phyloP scores from a whole-genome alignment of 1,140 invertebrate species.

The Apis mellifera region Amel_HAv3.1 CM009937.2:8626501-8627000 shows the following conservation, averaged over 20 bases:
- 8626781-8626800: slow-evolving; percentile 64
- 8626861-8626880: slow-evolving; percentile 77
- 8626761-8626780: slow-evolving; percentile 26
- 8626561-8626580: background rate
- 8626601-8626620: background rate
- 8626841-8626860: slow-evolving; percentile 77
- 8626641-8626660: too few species aligned
- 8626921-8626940: slow-evolving; percentile 72
- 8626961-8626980: slow-evolving; percentile 51
- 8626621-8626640: too few species aligned
- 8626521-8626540: background rate
- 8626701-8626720: too few species aligned
- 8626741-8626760: too few species aligned
- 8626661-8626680: too few species aligned
- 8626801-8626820: slow-evolving; percentile 73
- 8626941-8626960: slow-evolving; percentile 71
- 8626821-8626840: slow-evolving; percentile 65
- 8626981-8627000: slow-evolving; percentile 56
- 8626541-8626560: background rate
- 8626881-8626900: slow-evolving; percentile 74
- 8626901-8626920: slow-evolving; percentile 69
- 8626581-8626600: background rate
- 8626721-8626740: too few species aligned
- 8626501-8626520: too few species aligned
- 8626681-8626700: too few species aligned